Base-by-base conservation (phyloP, 2,888 invertebrate genomes). In the Torymus auratus region DNA sequence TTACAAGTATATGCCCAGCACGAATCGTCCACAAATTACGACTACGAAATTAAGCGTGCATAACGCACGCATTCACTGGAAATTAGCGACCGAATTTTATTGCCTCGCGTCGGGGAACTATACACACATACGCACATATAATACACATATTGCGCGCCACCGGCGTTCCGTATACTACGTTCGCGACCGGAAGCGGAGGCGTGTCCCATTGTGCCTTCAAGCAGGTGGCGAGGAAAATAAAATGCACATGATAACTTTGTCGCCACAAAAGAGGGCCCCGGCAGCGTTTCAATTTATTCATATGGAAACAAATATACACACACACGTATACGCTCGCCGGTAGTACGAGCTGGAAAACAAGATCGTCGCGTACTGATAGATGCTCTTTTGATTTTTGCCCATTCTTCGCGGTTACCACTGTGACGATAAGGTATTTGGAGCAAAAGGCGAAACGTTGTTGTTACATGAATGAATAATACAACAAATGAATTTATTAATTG, bases 191-290 rank as follows among this genome's bases (percentile, higher is more conserved):
- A 78, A 71, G 52, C 23, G n/a, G 14, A 64, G 65, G 13, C 71
- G 17, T 17, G 69, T 55, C 50, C 69, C 15, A 69, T 76, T 61
- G 56, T 70, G 62, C 20, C 55, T 5, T 20, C 5, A 52, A 58
- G 65, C 77, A 78, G 77, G 64, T 71, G 77, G 52, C 71, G 77
- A 41, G 65, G 65, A 71, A 78, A 77, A 65, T 65, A 71, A 65
- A 58, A 65, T 70, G 58, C 52, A 15, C 23, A 13, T 20, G 65
- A 78, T 78, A 71, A 71, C 65, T 78, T 78, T 70, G 77, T 78
- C 65, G 56, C 7, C 50, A 75, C 68, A 75, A 75, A 53, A 61
- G 61, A 17, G 17, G 14, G 15, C 12, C 3, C 15, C 50, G 41
- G 41, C 50, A 7, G 41, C 7, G 2, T 67, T 68, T 65, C 64